Evolutionary conservation across 2,888 invertebrate species (phyloP).

Genomic region (Eupithecia vulgata): DNA sequence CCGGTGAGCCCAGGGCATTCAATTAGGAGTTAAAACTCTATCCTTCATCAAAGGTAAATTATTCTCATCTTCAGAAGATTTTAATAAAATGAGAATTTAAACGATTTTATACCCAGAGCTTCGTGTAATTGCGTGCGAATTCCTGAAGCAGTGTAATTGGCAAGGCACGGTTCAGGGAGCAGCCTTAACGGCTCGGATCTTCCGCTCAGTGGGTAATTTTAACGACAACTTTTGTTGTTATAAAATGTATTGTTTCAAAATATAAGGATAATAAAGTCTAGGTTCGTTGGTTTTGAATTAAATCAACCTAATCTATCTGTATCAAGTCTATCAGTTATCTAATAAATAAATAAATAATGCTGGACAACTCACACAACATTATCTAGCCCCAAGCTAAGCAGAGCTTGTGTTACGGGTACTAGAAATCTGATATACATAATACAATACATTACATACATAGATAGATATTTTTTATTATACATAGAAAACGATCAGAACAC

Average conservation of each 20-base stretch:
- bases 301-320: not conserved
- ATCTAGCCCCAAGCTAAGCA: too few relatives aligned
- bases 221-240: slow-evolving; percentile 25
- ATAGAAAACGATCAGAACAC: too few relatives aligned
- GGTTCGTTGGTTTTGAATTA: not conserved
- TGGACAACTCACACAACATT: too few relatives aligned
- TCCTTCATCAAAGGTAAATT: slow-evolving; percentile 3
- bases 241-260: slow-evolving; percentile 16
- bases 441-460: too few relatives aligned
- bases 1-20: slow-evolving; percentile 2
- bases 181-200: slow-evolving; percentile 32
- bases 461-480: too few relatives aligned
- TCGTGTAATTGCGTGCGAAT: slow-evolving; percentile 36
- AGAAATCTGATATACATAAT: too few relatives aligned
- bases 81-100: slow-evolving; percentile 32
- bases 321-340: too few relatives aligned
- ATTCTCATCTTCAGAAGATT: slow-evolving; percentile 22
- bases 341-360: too few relatives aligned
- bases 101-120: slow-evolving; percentile 33
- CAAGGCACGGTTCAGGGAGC: slow-evolving; percentile 32
- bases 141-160: slow-evolving; percentile 36
- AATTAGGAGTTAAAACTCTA: slow-evolving; percentile 10
- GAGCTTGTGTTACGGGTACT: too few relatives aligned
- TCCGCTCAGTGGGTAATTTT: slow-evolving; percentile 32
- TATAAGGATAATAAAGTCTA: slow-evolving; percentile 4